Evolutionary conservation across 2,888 invertebrate species (phyloP).

Genomic region (Mamestra brassicae): DNA sequence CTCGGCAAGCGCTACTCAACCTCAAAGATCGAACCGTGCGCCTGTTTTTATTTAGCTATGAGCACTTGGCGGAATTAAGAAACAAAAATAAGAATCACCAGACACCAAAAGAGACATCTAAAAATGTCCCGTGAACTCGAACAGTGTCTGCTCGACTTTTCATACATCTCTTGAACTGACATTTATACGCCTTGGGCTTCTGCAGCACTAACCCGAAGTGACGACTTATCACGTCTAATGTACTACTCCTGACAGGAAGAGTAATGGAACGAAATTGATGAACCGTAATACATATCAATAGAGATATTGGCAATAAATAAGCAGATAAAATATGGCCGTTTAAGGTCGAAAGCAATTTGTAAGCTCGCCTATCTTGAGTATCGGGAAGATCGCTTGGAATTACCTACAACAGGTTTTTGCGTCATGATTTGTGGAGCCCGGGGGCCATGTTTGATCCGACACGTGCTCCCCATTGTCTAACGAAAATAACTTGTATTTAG

Average conservation of each 20-base stretch:
- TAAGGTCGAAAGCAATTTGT: slow-evolving; percentile 88
- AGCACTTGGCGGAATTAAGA: neutral
- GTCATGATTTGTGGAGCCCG: slow-evolving; percentile 88
- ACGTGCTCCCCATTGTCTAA: slow-evolving; percentile 82
- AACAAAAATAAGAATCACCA: neutral
- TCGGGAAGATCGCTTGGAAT: slow-evolving; percentile 84
- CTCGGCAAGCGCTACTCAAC: no score
- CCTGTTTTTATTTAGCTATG: no score
- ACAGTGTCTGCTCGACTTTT: slow-evolving; percentile 8
- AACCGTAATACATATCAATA: slow-evolving; percentile 71
- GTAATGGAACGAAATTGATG: slow-evolving; percentile 63
- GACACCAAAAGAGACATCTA: neutral
- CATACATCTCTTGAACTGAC: slow-evolving; percentile 11
- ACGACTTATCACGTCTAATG: slow-evolving; percentile 49
- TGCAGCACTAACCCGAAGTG: slow-evolving; percentile 34
- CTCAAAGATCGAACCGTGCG: no score
- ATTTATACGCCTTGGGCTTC: slow-evolving; percentile 22
- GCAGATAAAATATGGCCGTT: slow-evolving; percentile 86
- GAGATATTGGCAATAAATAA: slow-evolving; percentile 85
- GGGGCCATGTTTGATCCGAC: slow-evolving; percentile 86
- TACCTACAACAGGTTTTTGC: slow-evolving; percentile 89
- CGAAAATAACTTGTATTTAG: slow-evolving; percentile 85
- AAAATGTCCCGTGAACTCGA: neutral
- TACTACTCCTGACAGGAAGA: slow-evolving; percentile 45
- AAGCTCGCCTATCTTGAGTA: slow-evolving; percentile 84